phyloP scores from a whole-genome alignment of 2,888 invertebrate genomes.

The Heliconius sara region DNA sequence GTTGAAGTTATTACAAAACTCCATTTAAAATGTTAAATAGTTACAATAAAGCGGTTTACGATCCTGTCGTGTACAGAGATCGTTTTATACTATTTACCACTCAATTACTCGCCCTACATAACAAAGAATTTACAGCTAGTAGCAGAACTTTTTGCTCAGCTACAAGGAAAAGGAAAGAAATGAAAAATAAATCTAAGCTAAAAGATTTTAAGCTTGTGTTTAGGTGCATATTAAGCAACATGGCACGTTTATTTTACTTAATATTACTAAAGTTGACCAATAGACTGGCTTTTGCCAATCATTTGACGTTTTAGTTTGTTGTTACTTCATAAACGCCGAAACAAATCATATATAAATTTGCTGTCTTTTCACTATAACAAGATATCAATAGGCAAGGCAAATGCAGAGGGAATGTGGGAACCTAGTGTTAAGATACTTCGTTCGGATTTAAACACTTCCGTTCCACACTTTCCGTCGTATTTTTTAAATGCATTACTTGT shows the following conservation, averaged over 20 bases:
- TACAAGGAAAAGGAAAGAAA: background rate
- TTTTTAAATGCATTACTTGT: no score
- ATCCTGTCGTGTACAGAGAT: slow-evolving; percentile 40
- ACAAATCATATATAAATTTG: no score
- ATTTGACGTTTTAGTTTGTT: background rate
- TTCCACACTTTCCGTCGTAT: no score
- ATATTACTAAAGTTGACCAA: background rate
- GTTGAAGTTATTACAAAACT: background rate
- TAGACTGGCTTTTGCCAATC: background rate
- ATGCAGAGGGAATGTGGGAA: no score
- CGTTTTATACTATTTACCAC: slow-evolving; percentile 41
- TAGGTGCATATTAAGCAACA: background rate
- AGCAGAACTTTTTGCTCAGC: slow-evolving; percentile 10
- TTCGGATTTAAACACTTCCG: no score
- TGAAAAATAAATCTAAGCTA: background rate
- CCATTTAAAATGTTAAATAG: slow-evolving; percentile 2
- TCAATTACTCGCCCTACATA: slow-evolving; percentile 41
- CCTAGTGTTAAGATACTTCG: no score
- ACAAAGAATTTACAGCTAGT: slow-evolving; percentile 25
- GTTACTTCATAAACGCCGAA: no score
- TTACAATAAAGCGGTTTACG: slow-evolving; percentile 31
- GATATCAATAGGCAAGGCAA: no score
- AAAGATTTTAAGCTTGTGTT: background rate
- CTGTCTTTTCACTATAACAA: no score
- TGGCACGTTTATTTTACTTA: background rate